Base-by-base conservation (phyloP, 2,797 vertebrate genomes). In the Monodelphis domestica region DNA sequence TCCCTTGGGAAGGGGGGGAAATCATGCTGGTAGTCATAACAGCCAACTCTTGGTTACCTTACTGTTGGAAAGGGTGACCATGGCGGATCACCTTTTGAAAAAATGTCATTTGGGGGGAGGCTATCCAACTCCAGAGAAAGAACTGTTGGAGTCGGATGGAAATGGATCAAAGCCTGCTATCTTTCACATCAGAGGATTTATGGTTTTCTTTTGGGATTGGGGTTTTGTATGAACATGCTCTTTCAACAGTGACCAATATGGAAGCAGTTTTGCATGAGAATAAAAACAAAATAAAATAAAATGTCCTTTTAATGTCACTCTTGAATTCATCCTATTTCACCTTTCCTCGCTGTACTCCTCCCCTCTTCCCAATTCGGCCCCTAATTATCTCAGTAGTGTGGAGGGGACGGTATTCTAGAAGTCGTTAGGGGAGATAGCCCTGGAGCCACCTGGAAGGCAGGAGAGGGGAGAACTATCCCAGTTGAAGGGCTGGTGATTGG, bases 21-120 rank as follows among this genome's bases (percentile, higher is more conserved):
- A 6, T 38, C 21, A 28, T 98, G 98, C 98, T 98, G 98, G 97
- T 98, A 98, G 98, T 98, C 98, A 98, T 98, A 98, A 14, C 90
- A 45, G 95, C 78, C 93, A 53, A 0, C 84, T 87, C 70, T 14
- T 11, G 12, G 1, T 15, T 53, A 5, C 78, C 91, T n/a, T 63
- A 30, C 5, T 2, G n/a, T 1, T 45, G 91, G 89, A 30, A 91
- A 54, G 70, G 15, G 70, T 84, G 50, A 70, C 70, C 70, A 84
- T 84, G 52, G 92, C 0, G 53, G 59, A 89, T 0, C 1, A 38
- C 2, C 54, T 78, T 90, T 87, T 88, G 17, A 87, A 54, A 93
- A 91, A 0, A 15, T n/a, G n/a, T n/a, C n/a, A n/a, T n/a, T n/a
- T n/a, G n/a, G n/a, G n/a, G n/a, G n/a, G n/a, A n/a, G n/a, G n/a